phyloP scores from a whole-genome alignment of 2,113 vertebrate species.

The Puffinus mauretanicus region DNA sequence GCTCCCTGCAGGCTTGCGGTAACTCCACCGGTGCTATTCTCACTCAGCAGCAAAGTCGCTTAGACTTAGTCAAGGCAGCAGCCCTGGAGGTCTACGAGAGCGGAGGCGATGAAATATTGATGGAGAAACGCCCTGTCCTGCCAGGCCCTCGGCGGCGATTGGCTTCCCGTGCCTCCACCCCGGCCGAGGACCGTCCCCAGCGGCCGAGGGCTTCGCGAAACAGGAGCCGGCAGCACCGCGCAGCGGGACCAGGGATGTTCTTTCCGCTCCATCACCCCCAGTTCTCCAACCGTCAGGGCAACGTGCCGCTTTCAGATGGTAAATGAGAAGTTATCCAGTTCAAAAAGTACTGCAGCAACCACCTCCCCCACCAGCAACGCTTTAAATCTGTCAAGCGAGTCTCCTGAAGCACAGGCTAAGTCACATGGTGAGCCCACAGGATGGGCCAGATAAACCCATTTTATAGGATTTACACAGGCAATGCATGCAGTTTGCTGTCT shows the following conservation, averaged over 20 bases:
- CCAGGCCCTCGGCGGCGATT: not conserved
- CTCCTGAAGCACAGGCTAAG: not conserved
- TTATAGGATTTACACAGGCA: not conserved
- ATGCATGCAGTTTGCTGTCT: not conserved
- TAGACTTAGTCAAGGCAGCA: not conserved
- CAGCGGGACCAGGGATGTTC: not conserved
- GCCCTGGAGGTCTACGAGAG: not conserved
- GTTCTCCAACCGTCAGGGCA: fast-evolving
- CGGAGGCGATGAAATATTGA: not conserved
- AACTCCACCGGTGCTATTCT: not conserved
- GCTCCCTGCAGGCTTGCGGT: not conserved
- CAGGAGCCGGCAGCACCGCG: fast-evolving
- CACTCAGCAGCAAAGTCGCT: fast-evolving
- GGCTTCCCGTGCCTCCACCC: fast-evolving
- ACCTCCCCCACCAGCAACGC: not conserved
- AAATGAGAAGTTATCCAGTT: not conserved
- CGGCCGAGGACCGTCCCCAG: fast-evolving
- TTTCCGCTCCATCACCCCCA: not conserved
- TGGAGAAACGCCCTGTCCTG: not conserved
- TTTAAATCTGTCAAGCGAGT: not conserved
- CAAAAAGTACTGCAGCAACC: not conserved
- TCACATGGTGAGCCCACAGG: not conserved
- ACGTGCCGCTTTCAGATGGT: fast-evolving
- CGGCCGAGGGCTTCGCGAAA: fast-evolving
- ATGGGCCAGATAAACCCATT: not conserved